phyloP scores from a whole-genome alignment of 2,888 invertebrate genomes.

The Acanthopleura granulata region DNA sequence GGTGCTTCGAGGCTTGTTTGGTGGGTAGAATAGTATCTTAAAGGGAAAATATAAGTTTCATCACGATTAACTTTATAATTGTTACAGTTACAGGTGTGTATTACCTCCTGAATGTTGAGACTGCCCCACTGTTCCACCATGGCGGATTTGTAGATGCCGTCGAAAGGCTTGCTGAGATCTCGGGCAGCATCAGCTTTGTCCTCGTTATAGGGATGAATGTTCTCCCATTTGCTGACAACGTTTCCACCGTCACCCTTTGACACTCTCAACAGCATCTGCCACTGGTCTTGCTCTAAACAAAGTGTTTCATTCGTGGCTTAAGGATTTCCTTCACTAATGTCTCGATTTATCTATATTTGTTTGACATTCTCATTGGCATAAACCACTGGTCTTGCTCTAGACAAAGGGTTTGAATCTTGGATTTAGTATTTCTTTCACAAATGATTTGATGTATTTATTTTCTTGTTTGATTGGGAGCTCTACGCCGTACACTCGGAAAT shows the following conservation, averaged over 20 bases:
- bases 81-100: background rate
- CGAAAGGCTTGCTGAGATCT: slow-evolving; percentile 41
- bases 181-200: slow-evolving; percentile 29
- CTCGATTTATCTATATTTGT: too few species aligned
- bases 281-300: background rate
- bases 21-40: too few species aligned
- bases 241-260: background rate
- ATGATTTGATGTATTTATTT: too few species aligned
- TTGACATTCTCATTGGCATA: too few species aligned
- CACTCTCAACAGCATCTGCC: slow-evolving; percentile 4
- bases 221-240: background rate
- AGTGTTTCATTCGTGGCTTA: background rate
- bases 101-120: slow-evolving; percentile 44
- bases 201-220: background rate
- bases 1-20: too few species aligned
- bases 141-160: slow-evolving; percentile 46
- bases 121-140: slow-evolving; percentile 43
- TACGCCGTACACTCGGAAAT: too few species aligned
- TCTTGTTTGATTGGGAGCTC: too few species aligned
- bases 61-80: too few species aligned
- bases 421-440: too few species aligned
- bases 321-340: too few species aligned
- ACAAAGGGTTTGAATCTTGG: too few species aligned
- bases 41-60: background rate
- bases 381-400: too few species aligned